These are phyloP conservation scores for Tylochromis polylepis DNA, from an alignment of 2,113 vertebrate genomes.

Conservation along the genomic window DNA sequence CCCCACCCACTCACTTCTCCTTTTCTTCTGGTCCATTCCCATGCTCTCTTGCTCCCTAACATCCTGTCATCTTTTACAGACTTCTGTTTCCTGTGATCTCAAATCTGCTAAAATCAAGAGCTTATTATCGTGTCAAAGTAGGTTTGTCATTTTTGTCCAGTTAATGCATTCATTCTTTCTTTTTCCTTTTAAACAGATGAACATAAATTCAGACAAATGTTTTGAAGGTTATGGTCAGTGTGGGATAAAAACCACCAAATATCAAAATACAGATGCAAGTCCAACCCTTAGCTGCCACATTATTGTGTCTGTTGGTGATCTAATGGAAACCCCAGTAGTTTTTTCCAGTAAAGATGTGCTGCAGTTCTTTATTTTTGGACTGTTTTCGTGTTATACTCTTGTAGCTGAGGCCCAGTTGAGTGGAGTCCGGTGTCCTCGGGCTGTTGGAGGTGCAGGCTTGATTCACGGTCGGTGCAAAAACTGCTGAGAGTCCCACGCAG, in stretches of 20 bases:
- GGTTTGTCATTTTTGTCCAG: background rate
- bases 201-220: accelerated
- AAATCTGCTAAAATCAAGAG: background rate
- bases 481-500: accelerated
- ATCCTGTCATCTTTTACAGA: background rate
- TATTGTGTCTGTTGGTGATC: background rate
- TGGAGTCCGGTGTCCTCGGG: background rate
- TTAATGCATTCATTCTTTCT: background rate
- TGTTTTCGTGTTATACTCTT: background rate
- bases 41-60: background rate
- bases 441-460: background rate
- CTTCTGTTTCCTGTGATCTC: background rate
- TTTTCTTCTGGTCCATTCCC: background rate
- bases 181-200: background rate
- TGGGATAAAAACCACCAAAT: background rate
- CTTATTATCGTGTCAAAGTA: background rate
- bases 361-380: background rate
- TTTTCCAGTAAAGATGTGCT: background rate
- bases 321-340: no score
- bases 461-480: background rate
- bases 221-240: background rate
- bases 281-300: accelerated
- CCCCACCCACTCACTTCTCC: background rate
- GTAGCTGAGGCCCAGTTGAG: background rate
- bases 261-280: background rate